Conservation (phyloP, 2,888 invertebrate genomes). For the Acleris literana region DNA sequence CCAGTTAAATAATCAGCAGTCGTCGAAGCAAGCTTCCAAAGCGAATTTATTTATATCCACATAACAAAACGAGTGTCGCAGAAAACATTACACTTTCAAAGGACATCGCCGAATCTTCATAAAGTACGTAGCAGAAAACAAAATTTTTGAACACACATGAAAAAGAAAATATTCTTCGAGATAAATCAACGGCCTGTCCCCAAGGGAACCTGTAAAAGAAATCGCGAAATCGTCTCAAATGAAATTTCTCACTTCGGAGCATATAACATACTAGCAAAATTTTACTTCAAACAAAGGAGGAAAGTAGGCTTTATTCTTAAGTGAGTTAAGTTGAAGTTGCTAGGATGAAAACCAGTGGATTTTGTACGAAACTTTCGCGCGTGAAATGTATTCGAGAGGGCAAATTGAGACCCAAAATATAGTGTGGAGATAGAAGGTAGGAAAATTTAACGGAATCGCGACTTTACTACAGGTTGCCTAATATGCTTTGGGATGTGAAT, state of each 20-base stretch:
- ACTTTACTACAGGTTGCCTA: slow-evolving; percentile 31
- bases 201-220: slow-evolving; percentile 63
- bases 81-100: slow-evolving; percentile 28
- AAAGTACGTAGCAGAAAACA: slow-evolving; percentile 38
- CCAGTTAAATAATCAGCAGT: too few species aligned
- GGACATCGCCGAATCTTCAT: slow-evolving; percentile 26
- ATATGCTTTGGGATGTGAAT: slow-evolving; percentile 14
- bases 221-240: slow-evolving; percentile 79
- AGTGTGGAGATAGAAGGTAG: slow-evolving; percentile 45
- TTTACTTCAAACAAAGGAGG: slow-evolving; percentile 34
- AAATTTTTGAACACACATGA: slow-evolving; percentile 49
- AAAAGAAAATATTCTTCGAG: slow-evolving; percentile 52
- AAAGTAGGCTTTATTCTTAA: slow-evolving; percentile 40
- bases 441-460: slow-evolving; percentile 32
- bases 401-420: slow-evolving; percentile 72
- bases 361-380: slow-evolving; percentile 58
- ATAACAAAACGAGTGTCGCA: slow-evolving; percentile 18
- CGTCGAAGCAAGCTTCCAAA: too few species aligned
- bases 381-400: slow-evolving; percentile 69
- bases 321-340: slow-evolving; percentile 41
- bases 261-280: slow-evolving; percentile 61
- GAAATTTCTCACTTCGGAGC: slow-evolving; percentile 76
- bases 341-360: slow-evolving; percentile 31
- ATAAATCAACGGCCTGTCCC: slow-evolving; percentile 73
- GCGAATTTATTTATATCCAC: not conserved